Evolutionary conservation across 2,888 invertebrate species (phyloP).

Genomic region (Lepidochrysops patricia): DNA sequence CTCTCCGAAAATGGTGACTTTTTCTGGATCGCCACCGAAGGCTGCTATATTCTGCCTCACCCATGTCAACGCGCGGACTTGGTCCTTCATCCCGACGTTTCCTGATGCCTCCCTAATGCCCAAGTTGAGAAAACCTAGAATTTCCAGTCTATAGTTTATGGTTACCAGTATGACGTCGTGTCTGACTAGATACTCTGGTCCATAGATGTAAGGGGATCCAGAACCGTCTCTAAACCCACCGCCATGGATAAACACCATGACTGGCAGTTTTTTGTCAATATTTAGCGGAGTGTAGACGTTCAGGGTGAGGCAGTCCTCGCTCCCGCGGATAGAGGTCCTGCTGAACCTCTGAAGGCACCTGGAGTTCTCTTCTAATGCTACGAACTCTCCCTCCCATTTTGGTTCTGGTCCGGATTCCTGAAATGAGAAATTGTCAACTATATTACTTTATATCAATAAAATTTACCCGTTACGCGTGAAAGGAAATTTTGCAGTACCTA

Average conservation of each 20-base stretch:
- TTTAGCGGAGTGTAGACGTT: slow-evolving; percentile 51
- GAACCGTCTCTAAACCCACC: slow-evolving; percentile 62
- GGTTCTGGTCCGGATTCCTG: slow-evolving; percentile 43
- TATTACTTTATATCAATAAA: too few species aligned
- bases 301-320: slow-evolving; percentile 52
- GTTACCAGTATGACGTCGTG: slow-evolving; percentile 55
- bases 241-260: slow-evolving; percentile 64
- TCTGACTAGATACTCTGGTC: slow-evolving; percentile 48
- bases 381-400: slow-evolving; percentile 44
- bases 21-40: slow-evolving; percentile 58
- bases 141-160: slow-evolving; percentile 57
- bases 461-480: too few species aligned
- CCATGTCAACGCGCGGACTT: slow-evolving; percentile 56
- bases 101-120: slow-evolving; percentile 59
- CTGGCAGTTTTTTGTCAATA: slow-evolving; percentile 33
- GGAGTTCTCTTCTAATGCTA: slow-evolving; percentile 47
- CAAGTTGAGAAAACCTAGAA: slow-evolving; percentile 56
- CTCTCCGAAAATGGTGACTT: slow-evolving; percentile 59
- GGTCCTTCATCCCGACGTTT: slow-evolving; percentile 60
- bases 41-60: slow-evolving; percentile 45
- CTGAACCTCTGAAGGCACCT: slow-evolving; percentile 52
- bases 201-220: slow-evolving; percentile 50
- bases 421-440: slow-evolving; percentile 26
- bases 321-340: slow-evolving; percentile 36
- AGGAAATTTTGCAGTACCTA: too few species aligned